Evolutionary conservation across 2,113 vertebrate genomes (phyloP), one percentile per base, ranked within the genome.

Genomic region (Chauna torquata): DNA sequence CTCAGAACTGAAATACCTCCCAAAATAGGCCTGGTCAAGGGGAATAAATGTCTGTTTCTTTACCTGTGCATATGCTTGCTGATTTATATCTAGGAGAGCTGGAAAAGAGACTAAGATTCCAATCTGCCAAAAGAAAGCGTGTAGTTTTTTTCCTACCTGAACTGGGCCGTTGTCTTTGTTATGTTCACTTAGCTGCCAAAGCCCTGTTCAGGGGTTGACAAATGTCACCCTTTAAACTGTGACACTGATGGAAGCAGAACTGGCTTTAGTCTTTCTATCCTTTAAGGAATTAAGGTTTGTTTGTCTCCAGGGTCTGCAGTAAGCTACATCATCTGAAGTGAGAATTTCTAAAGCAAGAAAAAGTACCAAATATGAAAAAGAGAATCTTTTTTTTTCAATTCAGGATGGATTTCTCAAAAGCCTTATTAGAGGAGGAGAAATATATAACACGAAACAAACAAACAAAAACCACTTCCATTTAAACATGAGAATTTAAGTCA

Each of bases 21-120:
- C 34, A 24, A 0, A 25, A 25, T 13, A 14, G 28, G 11, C 19
- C 30, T 25, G 14, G 36, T 27, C 15, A 59, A 23, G 72, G 82
- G 23, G 11, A 66, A 9, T 3, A 5, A 32, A 50, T 45, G 23
- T 74, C 12, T 68, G 34, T 12, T 65, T 57, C 66, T 62, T 6
- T 32, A 0, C 3, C 1, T 47, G 44, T 42, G 64, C 20, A 3
- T 2, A 0, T 22, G 11, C 7, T 2, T 64, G 15, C 4, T 47
- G 45, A 12, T 59, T 59, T 78, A 1, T 49, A 24, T 13, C 38
- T 61, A 3, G 24, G 42, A 71, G 45, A 10, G 8, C 59, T 70
- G 42, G 32, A 44, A 32, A 49, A 45, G 15, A 42, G 17, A 0
- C 8, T 30, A 24, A 30, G 15, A 17, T 34, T 66, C 59, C 54